Base-by-base conservation (phyloP, 2,113 vertebrate species). In the Podiceps cristatus region DNA sequence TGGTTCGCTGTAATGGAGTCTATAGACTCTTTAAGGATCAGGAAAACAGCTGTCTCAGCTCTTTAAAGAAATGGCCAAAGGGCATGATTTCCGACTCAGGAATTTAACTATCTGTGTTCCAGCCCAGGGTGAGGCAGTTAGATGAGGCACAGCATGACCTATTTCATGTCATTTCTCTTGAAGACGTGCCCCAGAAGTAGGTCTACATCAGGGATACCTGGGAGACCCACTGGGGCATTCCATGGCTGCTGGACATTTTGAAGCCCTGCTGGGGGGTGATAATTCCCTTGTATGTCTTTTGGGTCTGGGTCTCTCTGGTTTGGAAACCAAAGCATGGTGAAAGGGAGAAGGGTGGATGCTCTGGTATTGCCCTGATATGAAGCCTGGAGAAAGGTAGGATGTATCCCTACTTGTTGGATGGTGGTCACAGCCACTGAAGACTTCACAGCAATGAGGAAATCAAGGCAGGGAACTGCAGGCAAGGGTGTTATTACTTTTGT, bases 151-250 rank as follows among this genome's bases (percentile, higher is more conserved):
- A 62, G 22, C 4, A 42, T 42, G 10, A 31, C 5, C 17, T 81
- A 13, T 35, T 58, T 69, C 0, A 74, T 40, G 31, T 33, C 4
- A 11, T 63, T 87, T 90, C 18, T 88, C 28, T 33, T 50, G 20
- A 78, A 71, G 35, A 74, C 79, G 4, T 31, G 24, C 4, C 29
- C 29, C 7, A 5, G 31, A 86, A 66, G 27, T 22, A 49, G 33
- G 2, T n/a, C 13, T 73, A 0, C 31, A 7, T 17, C 3, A 15
- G 35, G 4, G 17, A 66, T 20, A n/a, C 1, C 37, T 37, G 1
- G 1, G 13, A 60, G 24, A 64, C 13, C 69, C 12, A n/a, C 13
- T 23, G 27, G 4, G 8, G 8, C 28, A n/a, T 47, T 20, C 7
- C 29, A 35, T 66, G 24, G 7, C 24, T 74, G 37, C 6, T 45